Percentiles rank a stretch among this genome's conserved stretches.
Evolutionary conservation across 2,113 vertebrate species (phyloP).

Genomic region (Litocranius walleri): DNA sequence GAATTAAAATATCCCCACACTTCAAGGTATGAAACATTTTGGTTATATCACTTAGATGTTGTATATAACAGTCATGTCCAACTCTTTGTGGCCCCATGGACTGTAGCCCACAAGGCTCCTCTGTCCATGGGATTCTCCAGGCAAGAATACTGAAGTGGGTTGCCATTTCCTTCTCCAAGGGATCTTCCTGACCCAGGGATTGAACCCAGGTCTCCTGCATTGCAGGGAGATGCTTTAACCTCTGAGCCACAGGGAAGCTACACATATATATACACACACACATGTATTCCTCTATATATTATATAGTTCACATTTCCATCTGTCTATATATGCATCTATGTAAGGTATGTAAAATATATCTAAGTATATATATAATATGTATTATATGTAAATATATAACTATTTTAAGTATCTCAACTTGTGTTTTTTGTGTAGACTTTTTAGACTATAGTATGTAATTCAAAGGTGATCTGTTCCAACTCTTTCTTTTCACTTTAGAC

Average conservation of each 20-base stretch:
- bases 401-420: background rate
- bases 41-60: background rate
- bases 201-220: too few species aligned
- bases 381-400: background rate
- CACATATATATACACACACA: fast-evolving
- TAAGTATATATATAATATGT: background rate
- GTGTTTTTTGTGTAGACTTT: background rate
- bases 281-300: background rate
- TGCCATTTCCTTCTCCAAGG: too few species aligned
- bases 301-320: background rate
- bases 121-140: too few species aligned
- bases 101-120: too few species aligned
- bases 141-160: too few species aligned
- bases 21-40: background rate
- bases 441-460: background rate
- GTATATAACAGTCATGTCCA: too few species aligned
- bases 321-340: background rate
- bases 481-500: background rate
- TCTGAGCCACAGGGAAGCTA: too few species aligned
- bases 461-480: background rate
- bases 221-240: too few species aligned
- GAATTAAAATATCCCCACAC: background rate
- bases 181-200: too few species aligned
- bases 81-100: too few species aligned
- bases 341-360: background rate